Percentiles rank a stretch among this genome's conserved stretches.
These are phyloP conservation scores for Scomber colias DNA, from an alignment of 2,113 vertebrate species.

Conservation along the genomic window DNA sequence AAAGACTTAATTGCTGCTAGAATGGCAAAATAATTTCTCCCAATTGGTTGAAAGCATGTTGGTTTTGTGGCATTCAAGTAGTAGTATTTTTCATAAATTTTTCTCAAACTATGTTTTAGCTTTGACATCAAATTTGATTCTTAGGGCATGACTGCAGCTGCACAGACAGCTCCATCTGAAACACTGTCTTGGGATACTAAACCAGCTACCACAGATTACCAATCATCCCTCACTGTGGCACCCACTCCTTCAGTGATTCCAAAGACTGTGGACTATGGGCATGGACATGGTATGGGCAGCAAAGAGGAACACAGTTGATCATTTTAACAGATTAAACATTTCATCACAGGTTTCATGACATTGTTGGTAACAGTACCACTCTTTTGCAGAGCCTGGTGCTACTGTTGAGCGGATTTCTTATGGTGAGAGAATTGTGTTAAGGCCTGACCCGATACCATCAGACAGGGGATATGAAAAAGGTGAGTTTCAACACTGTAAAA, in stretches of 20 bases:
- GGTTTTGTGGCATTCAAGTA: background rate
- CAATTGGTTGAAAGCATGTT: background rate
- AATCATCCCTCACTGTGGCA: constrained; percentile 66
- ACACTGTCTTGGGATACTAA: constrained; percentile 83
- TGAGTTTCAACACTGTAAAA: constrained; percentile 49
- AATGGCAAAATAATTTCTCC: too few species aligned
- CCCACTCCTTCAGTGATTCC: constrained; percentile 88
- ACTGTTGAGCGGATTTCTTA: constrained; percentile 97
- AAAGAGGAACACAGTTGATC: background rate
- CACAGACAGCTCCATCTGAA: constrained; percentile 50
- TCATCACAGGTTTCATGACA: background rate
- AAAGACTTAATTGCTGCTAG: too few species aligned
- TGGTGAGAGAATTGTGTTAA: constrained; percentile 94
- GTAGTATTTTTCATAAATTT: background rate
- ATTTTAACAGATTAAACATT: background rate
- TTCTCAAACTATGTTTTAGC: background rate
- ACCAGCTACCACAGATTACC: constrained; percentile 54
- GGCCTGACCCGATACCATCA: constrained; percentile 90
- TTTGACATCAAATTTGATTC: background rate
- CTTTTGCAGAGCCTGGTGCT: constrained; percentile 79
- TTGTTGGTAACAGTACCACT: constrained; percentile 15
- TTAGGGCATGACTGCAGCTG: constrained; percentile 76
- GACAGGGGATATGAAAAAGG: constrained; percentile 95
- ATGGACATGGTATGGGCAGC: constrained; percentile 88
- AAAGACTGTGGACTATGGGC: constrained; percentile 95